These are phyloP conservation scores for Gnathonemus echidnorhynchus DNA, from an alignment of 2,113 vertebrate genomes.

Conservation along the genomic window DNA sequence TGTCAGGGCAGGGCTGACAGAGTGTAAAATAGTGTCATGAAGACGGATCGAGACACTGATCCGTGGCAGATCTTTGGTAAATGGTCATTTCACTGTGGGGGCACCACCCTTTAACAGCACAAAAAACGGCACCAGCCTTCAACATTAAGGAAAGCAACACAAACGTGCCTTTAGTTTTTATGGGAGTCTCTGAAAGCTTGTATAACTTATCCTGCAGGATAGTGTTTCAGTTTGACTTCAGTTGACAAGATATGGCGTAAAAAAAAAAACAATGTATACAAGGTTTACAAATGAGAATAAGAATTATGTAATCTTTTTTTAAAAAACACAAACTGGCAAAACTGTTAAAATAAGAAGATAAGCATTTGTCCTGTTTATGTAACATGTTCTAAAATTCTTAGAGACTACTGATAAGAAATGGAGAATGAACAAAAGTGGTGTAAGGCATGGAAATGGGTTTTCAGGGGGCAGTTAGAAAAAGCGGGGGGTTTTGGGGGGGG, in stretches of 20 bases:
- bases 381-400: neutral
- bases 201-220: neutral
- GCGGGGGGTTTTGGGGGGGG: neutral
- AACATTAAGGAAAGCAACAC: neutral
- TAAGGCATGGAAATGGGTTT: neutral
- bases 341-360: neutral
- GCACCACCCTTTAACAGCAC: neutral
- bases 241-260: neutral
- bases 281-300: neutral
- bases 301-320: neutral
- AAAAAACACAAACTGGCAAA: neutral
- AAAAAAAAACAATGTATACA: neutral
- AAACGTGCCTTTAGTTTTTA: neutral
- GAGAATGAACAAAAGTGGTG: neutral
- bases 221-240: neutral
- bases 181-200: neutral
- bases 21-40: neutral
- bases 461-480: neutral
- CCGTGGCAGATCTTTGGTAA: neutral
- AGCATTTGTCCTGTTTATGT: constrained; percentile 1
- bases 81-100: neutral
- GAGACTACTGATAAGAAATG: neutral
- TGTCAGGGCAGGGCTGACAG: neutral
- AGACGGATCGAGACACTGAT: neutral
- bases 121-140: neutral